phyloP scores from a whole-genome alignment of 2,797 vertebrate genomes.

The Liasis olivaceus region DNA sequence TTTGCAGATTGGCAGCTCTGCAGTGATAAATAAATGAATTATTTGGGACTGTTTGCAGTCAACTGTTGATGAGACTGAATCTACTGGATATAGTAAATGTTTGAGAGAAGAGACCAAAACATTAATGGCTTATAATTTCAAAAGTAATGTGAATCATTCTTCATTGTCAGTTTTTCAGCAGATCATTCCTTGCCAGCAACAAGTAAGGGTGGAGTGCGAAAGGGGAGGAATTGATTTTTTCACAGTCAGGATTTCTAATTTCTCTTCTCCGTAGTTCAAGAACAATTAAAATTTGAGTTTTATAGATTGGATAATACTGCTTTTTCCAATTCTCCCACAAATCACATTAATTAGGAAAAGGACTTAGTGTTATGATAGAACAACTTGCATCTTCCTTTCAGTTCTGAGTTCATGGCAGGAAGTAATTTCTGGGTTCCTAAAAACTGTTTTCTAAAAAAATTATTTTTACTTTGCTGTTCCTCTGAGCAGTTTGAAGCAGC shows the following conservation, averaged over 20 bases:
- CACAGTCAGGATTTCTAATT: not conserved
- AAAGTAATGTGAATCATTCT: not conserved
- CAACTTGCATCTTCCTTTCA: not conserved
- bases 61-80: not conserved
- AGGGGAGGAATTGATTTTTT: not conserved
- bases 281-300: not conserved
- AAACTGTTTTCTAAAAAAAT: not conserved
- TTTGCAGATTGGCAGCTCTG: accelerated
- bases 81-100: not conserved
- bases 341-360: not conserved
- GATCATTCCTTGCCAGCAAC: not conserved
- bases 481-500: not conserved
- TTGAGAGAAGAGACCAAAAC: no score
- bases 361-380: not conserved
- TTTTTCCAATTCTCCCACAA: not conserved
- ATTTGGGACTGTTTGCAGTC: not conserved
- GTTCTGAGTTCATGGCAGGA: not conserved
- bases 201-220: not conserved
- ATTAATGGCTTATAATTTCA: not conserved
- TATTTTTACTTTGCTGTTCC: not conserved
- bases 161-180: not conserved
- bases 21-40: not conserved
- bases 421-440: not conserved
- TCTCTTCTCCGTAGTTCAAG: not conserved
- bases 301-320: not conserved